Evolutionary conservation across 2,113 vertebrate species (phyloP), one percentile per base, ranked within the genome.

Genomic region (Orycteropus afer): DNA sequence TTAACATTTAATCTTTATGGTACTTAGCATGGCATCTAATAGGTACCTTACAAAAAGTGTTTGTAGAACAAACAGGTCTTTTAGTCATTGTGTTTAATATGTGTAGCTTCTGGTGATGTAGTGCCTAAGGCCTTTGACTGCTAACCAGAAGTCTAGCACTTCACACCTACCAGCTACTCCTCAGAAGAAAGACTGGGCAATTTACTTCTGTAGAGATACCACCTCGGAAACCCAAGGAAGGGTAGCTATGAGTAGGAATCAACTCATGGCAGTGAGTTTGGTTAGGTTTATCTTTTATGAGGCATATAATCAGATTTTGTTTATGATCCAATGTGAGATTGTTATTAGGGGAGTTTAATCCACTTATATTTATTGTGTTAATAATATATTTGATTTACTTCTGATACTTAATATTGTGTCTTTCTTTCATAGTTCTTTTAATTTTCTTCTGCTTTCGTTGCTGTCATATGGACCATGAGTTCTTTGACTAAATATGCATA

Each of bases 301-400:
- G 23, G 4, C 45, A 53, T 53, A 22, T 37, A 81, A 78, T 84
- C 90, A 23, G 13, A 61, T 79, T 85, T 95, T 91, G 83, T 47
- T 94, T 95, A 74, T 91, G 40, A 87, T 32, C 4, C 18, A 94
- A 7, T 84, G 32, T 77, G 22, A 84, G 49, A 49, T 77, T 22
- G 15, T 81, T 92, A 22, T 85, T 87, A 55, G 55, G 59, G 65
- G 55, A 89, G 55, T 92, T 86, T 95, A 95, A 93, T 51, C n/a
- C 87, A 81, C 29, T 96, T 94, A 96, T 1, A 93, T 59, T 96
- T 93, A 93, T 87, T 96, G 76, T 95, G 69, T 91, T 91, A 92
- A 81, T 40, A 29, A 81, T 86, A 61, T 74, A 55, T 89, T 91
- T 95, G 20, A 63, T 69, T 90, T 94, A 81, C n/a, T 65, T 94